phyloP scores from a whole-genome alignment of 2,113 vertebrate species.

The Grammomys surdaster region DNA sequence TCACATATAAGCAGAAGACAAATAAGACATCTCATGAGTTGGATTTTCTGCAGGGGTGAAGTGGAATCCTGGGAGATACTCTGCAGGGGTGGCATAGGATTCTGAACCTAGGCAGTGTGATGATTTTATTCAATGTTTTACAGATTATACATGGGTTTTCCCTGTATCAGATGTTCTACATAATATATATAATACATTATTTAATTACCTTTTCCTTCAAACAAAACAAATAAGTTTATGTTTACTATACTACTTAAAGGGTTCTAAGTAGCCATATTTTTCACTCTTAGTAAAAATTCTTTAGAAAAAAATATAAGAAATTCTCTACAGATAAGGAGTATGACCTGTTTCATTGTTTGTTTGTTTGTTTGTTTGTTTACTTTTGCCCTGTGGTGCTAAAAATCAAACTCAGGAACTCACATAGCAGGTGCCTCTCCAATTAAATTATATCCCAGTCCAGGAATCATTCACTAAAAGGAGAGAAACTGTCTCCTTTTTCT shows the following conservation, averaged over 20 bases:
- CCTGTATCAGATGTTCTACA: background rate
- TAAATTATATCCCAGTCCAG: background rate
- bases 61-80: background rate
- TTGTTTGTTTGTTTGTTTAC: background rate
- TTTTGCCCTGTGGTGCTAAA: background rate
- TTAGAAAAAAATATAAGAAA: background rate
- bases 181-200: no score
- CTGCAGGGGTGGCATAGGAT: background rate
- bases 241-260: background rate
- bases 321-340: background rate
- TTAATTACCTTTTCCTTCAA: no score
- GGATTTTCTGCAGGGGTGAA: background rate
- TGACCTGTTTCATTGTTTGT: background rate
- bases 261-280: background rate
- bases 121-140: background rate
- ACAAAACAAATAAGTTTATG: background rate
- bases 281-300: background rate
- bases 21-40: background rate
- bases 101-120: background rate
- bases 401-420: background rate
- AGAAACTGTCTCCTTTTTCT: background rate
- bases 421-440: no score
- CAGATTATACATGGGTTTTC: background rate
- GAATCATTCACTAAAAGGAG: background rate
- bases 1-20: background rate